Conservation (phyloP, 1,140 invertebrate species). For the Doryteuthis pealeii region DNA sequence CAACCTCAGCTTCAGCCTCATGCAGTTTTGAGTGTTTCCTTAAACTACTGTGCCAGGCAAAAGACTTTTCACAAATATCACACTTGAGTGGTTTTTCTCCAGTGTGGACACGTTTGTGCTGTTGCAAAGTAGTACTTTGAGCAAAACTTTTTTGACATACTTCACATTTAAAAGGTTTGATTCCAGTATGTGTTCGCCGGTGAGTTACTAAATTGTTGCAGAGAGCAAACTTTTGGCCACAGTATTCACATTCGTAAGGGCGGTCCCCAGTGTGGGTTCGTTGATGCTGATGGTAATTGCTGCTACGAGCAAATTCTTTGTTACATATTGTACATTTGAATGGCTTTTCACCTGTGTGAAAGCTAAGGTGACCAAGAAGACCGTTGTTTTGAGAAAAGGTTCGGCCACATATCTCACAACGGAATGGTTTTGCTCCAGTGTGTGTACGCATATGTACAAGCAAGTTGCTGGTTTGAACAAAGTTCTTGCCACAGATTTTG, state of each 20-base stretch:
- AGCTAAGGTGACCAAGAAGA: too few relatives aligned
- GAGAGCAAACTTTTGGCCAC: background rate
- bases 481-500: constrained; percentile 72
- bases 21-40: too few relatives aligned
- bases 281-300: constrained; percentile 72
- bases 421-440: too few relatives aligned
- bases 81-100: background rate
- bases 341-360: too few relatives aligned
- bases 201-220: background rate
- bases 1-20: too few relatives aligned
- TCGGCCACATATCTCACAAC: too few relatives aligned
- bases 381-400: too few relatives aligned
- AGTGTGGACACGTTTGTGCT: background rate
- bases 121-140: background rate
- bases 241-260: constrained; percentile 14
- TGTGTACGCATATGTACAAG: too few relatives aligned
- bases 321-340: constrained; percentile 35
- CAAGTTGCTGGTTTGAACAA: too few relatives aligned
- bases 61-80: background rate
- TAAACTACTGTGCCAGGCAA: background rate
- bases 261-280: constrained; percentile 78
- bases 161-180: background rate
- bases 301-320: constrained; percentile 58
- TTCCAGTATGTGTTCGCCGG: background rate
- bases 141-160: background rate